Base-by-base conservation (phyloP, 2,888 invertebrate species). In the Vannuccia rotundouncinata region DNA sequence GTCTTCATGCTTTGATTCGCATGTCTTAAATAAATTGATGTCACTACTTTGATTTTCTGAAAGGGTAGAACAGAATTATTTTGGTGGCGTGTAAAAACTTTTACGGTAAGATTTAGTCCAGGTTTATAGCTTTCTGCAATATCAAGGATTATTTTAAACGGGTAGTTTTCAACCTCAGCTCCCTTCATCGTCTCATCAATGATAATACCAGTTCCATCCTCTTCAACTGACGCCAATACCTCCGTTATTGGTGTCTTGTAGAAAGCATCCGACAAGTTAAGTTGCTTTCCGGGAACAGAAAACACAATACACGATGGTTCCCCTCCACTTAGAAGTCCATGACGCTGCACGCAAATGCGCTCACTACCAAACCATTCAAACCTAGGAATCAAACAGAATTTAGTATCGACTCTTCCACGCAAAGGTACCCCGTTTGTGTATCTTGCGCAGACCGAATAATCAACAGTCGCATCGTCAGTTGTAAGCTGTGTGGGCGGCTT, bases 381-480 rank as follows among this genome's bases (percentile, higher is more conserved):
- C 17, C 45, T 5, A 45, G 45, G 45, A 17, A 45, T 17, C 17
- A 45, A 45, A 73, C 74, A 73, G n/a, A 73, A 27, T 10, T 13
- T n/a, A 13, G 74, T 73, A 13, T 73, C n/a, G 10, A 73, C 74
- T n/a, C n/a, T 73, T 13, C 13, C 74, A 13, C 74, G 74, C 10
- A 73, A 13, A 73, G 74, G 74, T 22, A 27, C 22, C 5, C 31
- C 31, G 28, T 25, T 79, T 17, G 77, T 79, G 77, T 79, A 78
- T 27, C 74, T 79, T 1, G 79, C 29, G 77, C 79, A 79, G 1
- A 79, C 31, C 22, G 28, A 29, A 29, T 29, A 79, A 2, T 31
- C 29, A 1, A 79, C 17, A 2, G 10, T n/a, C 27, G 25, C 29
- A 5, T 79, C 79, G 1, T 22, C 25, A 1, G 30, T 22, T 0